A percentile compares a stretch with the other conserved stretches of the same genome.
These are phyloP conservation scores for Penaeus japonicus DNA, from an alignment of 1,140 invertebrate genomes.

Conservation along the genomic window DNA sequence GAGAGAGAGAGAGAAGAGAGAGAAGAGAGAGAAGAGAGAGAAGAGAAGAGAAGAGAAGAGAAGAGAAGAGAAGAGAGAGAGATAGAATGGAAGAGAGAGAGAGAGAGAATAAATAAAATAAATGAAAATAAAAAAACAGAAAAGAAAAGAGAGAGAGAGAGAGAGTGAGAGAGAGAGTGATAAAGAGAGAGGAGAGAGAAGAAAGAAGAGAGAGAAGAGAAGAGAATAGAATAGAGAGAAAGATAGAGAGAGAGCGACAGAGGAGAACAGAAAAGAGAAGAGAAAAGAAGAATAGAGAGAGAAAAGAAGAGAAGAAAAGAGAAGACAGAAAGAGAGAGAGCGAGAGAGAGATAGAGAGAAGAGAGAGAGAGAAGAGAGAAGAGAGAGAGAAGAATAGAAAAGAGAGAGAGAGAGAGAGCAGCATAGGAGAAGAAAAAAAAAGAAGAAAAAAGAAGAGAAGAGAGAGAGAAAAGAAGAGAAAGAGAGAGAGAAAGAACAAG, in stretches of 20 bases:
- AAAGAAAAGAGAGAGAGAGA: background rate
- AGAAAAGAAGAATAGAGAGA: background rate
- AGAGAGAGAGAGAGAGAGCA: background rate
- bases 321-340: background rate
- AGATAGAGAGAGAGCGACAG: background rate
- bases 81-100: background rate
- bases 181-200: background rate
- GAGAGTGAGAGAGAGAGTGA: background rate
- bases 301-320: background rate
- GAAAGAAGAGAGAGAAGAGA: background rate
- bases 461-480: background rate
- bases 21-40: background rate
- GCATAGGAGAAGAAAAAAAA: background rate
- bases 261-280: background rate
- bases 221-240: background rate
- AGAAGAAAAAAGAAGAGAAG: background rate
- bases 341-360: slow-evolving; percentile 6
- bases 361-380: slow-evolving; percentile 11
- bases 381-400: background rate
- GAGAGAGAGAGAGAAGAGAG: slow-evolving; percentile 2
- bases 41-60: background rate
- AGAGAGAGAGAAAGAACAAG: background rate
- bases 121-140: too few species aligned
- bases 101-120: too few species aligned
- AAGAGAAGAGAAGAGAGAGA: background rate